Percentiles rank a stretch among this genome's conserved stretches.
phyloP scores from a whole-genome alignment of 2,797 vertebrate species.

The Rhinichthys osculus region DNA sequence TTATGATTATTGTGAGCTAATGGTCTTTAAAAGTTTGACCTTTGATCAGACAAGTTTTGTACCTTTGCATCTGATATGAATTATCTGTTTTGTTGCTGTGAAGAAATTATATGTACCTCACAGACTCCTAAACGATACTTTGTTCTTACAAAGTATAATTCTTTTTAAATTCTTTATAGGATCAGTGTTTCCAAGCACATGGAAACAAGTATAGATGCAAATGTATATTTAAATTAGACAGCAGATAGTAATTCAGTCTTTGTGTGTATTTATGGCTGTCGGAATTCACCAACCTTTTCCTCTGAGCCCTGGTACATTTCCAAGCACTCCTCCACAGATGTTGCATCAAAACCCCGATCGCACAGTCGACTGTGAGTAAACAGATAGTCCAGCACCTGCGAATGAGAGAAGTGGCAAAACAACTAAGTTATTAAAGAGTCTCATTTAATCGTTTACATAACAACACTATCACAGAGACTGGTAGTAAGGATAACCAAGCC shows the following conservation, averaged over 20 bases:
- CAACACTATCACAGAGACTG: not conserved
- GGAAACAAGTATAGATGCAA: not conserved
- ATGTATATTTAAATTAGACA: not conserved
- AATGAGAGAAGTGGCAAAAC: conserved; percentile 8
- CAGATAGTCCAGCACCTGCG: conserved; percentile 95
- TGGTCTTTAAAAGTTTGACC: no score
- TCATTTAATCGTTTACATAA: not conserved
- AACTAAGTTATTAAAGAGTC: not conserved
- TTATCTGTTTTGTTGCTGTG: no score
- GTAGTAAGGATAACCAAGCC: not conserved
- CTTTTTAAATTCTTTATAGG: not conserved
- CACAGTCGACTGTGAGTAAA: conserved; percentile 92
- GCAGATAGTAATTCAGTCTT: not conserved
- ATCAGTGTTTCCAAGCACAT: not conserved
- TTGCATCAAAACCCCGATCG: conserved; percentile 93
- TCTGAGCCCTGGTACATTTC: conserved; percentile 97
- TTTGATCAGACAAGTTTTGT: no score
- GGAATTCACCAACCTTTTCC: conserved; percentile 86
- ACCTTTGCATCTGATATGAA: no score
- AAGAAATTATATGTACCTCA: not conserved
- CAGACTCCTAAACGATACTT: not conserved
- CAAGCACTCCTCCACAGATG: conserved; percentile 94
- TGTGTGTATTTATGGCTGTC: conserved; percentile 8
- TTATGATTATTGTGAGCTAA: no score
- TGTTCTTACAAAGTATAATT: not conserved